A percentile compares a stretch with the other conserved stretches of the same genome.
Evolutionary conservation across 2,888 invertebrate genomes (phyloP).

Genomic region (Brachynemurus nebulosus): DNA sequence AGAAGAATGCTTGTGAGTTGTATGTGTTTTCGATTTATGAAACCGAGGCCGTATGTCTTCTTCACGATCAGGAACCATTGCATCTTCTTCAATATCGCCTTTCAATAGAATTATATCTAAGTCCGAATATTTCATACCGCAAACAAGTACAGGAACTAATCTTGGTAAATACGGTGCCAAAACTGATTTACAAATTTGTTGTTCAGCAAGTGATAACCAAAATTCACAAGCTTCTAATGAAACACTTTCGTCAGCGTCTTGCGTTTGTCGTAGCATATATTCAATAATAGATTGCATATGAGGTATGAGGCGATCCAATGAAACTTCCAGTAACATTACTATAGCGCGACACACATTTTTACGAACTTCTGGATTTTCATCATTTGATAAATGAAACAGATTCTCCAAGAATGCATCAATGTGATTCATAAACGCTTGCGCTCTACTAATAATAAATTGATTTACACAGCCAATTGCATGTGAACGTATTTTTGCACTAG

Average conservation of each 20-base stretch:
- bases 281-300: conserved; percentile 94
- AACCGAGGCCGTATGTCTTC: conserved; percentile 96
- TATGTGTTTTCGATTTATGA: conserved; percentile 73
- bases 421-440: conserved; percentile 80
- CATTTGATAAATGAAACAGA: conserved; percentile 83
- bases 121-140: conserved; percentile 96
- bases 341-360: conserved; percentile 96
- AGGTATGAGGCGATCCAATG: conserved; percentile 87
- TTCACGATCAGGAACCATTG: conserved; percentile 87
- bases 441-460: conserved; percentile 82
- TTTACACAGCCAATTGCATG: conserved; percentile 94
- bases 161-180: conserved; percentile 70
- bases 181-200: conserved; percentile 83
- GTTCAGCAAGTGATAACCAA: conserved; percentile 93
- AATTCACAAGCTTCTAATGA: conserved; percentile 98
- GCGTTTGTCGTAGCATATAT: conserved; percentile 90
- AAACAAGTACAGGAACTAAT: conserved; percentile 81
- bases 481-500: conserved; percentile 79
- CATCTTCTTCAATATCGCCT: conserved; percentile 92
- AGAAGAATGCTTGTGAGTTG: conserved; percentile 50
- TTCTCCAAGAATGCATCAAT: conserved; percentile 85
- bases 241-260: conserved; percentile 81
- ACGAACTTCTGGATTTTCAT: conserved; percentile 89
- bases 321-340: conserved; percentile 88
- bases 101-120: conserved; percentile 86